These are phyloP conservation scores for Tridacna crocea DNA, from an alignment of 2,888 invertebrate species.

Conservation along the genomic window DNA sequence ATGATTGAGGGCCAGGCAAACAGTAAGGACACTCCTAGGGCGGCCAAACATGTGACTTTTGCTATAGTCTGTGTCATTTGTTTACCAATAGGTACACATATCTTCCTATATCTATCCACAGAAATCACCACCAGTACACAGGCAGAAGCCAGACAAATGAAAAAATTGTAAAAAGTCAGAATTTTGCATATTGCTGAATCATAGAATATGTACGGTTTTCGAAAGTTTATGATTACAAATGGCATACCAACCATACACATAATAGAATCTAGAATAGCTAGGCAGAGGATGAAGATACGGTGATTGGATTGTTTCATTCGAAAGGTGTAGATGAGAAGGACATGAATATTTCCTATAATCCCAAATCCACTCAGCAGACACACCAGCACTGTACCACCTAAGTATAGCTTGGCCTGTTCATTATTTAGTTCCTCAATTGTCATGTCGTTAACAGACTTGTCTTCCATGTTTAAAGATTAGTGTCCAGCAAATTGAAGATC, in stretches of 20 bases:
- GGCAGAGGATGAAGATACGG: conserved; percentile 60
- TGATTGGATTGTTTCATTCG: conserved; percentile 61
- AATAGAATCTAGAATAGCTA: conserved; percentile 59
- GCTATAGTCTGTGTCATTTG: conserved; percentile 54
- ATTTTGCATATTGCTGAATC: conserved; percentile 60
- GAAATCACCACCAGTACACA: conserved; percentile 62
- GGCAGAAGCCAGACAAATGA: conserved; percentile 58
- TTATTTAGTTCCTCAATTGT: conserved; percentile 62
- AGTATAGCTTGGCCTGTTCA: conserved; percentile 44
- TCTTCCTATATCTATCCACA: conserved; percentile 64
- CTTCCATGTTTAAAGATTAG: conserved; percentile 4
- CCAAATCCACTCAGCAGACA: conserved; percentile 51
- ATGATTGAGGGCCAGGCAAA: conserved; percentile 63
- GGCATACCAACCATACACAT: conserved; percentile 63
- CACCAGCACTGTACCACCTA: conserved; percentile 61
- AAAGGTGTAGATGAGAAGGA: conserved; percentile 57
- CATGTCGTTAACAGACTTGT: background rate
- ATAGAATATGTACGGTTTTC: conserved; percentile 53
- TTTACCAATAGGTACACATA: conserved; percentile 56
- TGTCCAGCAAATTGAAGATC: too few relatives aligned
- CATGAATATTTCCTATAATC: conserved; percentile 63
- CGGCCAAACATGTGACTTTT: conserved; percentile 48
- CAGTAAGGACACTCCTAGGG: conserved; percentile 45
- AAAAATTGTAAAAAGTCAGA: conserved; percentile 61
- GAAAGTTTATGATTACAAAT: conserved; percentile 55